phyloP scores from a whole-genome alignment of 2,888 invertebrate species.

The Agrochola lota region DNA sequence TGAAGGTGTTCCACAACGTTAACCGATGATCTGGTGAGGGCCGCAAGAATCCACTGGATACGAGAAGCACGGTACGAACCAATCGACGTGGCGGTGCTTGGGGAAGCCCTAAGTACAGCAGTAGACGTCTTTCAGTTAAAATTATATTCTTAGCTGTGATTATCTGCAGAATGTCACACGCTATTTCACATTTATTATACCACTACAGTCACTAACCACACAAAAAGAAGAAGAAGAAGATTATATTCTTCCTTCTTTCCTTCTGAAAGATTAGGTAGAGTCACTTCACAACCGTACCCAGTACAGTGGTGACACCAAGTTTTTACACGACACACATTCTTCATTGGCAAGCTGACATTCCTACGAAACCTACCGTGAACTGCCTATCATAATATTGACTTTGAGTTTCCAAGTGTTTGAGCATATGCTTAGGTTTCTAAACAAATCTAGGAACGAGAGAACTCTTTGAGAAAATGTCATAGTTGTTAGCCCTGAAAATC shows the following conservation, averaged over 20 bases:
- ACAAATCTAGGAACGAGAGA: conserved; percentile 11
- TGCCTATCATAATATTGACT: conserved; percentile 58
- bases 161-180: neutral
- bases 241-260: neutral
- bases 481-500: neutral
- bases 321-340: conserved; percentile 80
- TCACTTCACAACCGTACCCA: neutral
- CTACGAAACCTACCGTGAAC: conserved; percentile 68
- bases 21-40: too few species aligned
- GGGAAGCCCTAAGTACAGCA: too few species aligned
- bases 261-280: conserved; percentile 27
- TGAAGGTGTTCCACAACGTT: too few species aligned
- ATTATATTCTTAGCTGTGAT: neutral
- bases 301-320: conserved; percentile 73
- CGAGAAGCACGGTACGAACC: too few species aligned
- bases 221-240: too few species aligned
- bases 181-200: neutral
- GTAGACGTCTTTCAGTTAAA: too few species aligned
- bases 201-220: too few species aligned
- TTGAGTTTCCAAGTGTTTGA: conserved; percentile 45
- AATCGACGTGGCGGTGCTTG: too few species aligned
- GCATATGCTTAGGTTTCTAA: conserved; percentile 27
- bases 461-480: conserved; percentile 16
- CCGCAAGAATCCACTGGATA: too few species aligned
- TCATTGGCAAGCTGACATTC: conserved; percentile 82